Conservation (phyloP, 2,113 vertebrate genomes). For the Catharus bicknelli region DNA sequence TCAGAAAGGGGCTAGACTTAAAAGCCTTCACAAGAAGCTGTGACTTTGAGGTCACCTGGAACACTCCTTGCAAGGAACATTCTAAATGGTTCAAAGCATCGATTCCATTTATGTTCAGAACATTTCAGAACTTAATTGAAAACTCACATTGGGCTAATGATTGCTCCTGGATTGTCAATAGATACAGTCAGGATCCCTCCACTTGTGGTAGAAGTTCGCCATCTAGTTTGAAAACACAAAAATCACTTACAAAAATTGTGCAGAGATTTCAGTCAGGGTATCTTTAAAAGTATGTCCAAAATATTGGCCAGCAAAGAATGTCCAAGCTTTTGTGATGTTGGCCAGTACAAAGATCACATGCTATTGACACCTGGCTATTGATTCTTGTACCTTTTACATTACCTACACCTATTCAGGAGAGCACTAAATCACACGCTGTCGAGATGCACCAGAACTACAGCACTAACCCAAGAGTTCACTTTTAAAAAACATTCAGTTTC, state of each 20-base stretch:
- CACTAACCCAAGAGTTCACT: neutral
- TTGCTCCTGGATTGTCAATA: slow-evolving; percentile 93
- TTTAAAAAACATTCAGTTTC: neutral
- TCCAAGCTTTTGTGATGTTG: neutral
- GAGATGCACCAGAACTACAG: neutral
- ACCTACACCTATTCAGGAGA: neutral
- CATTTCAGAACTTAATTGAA: neutral
- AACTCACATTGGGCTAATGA: slow-evolving; percentile 86
- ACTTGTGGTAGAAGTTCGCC: slow-evolving; percentile 85
- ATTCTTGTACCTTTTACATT: neutral
- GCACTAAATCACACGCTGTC: neutral
- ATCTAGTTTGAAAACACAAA: slow-evolving; percentile 76
- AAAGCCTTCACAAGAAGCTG: neutral
- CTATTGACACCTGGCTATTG: neutral
- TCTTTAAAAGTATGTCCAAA: neutral
- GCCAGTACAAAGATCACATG: neutral
- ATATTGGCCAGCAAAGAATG: neutral
- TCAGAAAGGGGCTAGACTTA: neutral
- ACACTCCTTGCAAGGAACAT: neutral
- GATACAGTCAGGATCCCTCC: slow-evolving; percentile 92
- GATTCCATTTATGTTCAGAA: neutral
- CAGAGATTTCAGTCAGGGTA: neutral
- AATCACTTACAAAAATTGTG: neutral
- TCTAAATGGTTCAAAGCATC: neutral
- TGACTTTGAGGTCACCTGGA: neutral